A percentile compares a stretch with the other conserved stretches of the same genome.
These are phyloP conservation scores for Pampusana beccarii DNA, from an alignment of 2,113 vertebrate genomes.

Conservation along the genomic window DNA sequence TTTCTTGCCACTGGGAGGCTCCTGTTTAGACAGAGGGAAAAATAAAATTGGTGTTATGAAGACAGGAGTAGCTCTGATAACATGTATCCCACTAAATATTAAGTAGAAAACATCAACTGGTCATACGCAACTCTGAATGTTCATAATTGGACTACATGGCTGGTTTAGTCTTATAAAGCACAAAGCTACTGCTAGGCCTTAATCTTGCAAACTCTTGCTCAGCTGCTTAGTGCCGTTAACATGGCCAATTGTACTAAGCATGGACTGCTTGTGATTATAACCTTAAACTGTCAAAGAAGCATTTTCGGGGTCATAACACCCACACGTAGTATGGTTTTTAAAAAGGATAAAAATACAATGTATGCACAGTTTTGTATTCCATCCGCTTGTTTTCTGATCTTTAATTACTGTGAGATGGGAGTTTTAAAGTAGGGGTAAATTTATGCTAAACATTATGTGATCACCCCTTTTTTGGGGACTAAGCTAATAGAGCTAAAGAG, in stretches of 20 bases:
- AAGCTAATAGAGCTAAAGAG: background rate
- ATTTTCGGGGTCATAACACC: background rate
- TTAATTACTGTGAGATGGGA: background rate
- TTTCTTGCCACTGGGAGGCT: constrained; percentile 97
- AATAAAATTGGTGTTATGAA: background rate
- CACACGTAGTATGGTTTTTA: background rate
- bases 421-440: background rate
- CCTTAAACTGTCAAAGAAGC: background rate
- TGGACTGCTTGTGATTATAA: background rate
- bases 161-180: background rate
- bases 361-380: background rate
- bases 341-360: background rate
- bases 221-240: background rate
- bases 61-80: background rate
- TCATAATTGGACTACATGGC: background rate
- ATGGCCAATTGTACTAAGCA: background rate
- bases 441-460: background rate
- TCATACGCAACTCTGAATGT: background rate
- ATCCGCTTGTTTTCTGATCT: background rate
- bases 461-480: background rate
- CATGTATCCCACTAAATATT: background rate
- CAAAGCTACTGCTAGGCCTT: background rate
- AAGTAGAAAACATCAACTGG: background rate
- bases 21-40: constrained; percentile 74
- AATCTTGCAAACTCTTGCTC: background rate